Base-by-base conservation (phyloP, 2,888 invertebrate genomes). In the Dyspetes luteomarginatus region DNA sequence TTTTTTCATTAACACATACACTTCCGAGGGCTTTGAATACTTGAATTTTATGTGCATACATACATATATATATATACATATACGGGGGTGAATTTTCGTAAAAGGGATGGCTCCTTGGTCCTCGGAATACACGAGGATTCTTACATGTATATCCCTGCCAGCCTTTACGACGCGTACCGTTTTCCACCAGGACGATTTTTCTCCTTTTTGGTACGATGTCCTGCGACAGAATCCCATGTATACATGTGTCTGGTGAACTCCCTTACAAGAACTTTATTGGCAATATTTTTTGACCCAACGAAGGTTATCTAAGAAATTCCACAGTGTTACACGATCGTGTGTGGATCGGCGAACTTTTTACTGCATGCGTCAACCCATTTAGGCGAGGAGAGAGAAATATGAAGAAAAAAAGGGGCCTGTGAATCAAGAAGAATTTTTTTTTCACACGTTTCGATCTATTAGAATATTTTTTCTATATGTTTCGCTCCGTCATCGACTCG, bases 231-330 rank as follows among this genome's bases (percentile, higher is more conserved):
- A 22, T 55, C 24, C 48, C 30, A 50, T 4, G 12, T 41, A 12
- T 9, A n/a, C 48, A 43, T 41, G 28, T 43, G 28, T 60, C 65
- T 43, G 22, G 48, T 71, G 36, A 50, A 62, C 45, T 58, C 65
- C 41, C 1, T 30, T 15, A 55, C 52, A 24, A 62, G 12, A 67
- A 72, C 65, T 78, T 82, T 82, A 82, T 78, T 82, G 82, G 60
- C 69, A 75, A 82, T 78, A 78, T 78, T 78, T 71, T 78, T 43
- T 45, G 26, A 36, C 45, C 71, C 50, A 48, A 52, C 41, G 30
- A 28, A 62, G 62, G 55, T 82, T 75, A 75, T 45, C 56, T 30
- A 45, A 67, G 65, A 73, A 22, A 65, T 73, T 73, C 64, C 43
- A 24, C 36, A 17, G 17, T 4, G 19, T 26, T 67, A 7, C 43